Percentiles rank a stretch among this genome's conserved stretches.
phyloP scores from a whole-genome alignment of 1,140 invertebrate species.

The Semibalanus balanoides region DNA sequence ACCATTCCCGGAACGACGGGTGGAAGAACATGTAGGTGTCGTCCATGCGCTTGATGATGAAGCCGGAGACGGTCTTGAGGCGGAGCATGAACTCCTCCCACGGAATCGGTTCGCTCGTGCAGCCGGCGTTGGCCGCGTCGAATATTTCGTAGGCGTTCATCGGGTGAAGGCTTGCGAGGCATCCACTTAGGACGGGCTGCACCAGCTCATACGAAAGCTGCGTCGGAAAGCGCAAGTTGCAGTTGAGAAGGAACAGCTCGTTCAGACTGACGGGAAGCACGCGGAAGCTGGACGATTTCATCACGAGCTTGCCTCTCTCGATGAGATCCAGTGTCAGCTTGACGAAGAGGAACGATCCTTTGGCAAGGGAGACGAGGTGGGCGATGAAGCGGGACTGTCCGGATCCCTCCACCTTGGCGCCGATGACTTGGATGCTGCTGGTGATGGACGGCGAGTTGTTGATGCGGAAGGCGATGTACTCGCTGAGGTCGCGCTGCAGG shows the following conservation, averaged over 20 bases:
- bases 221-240: slow-evolving; percentile 82
- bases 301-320: slow-evolving; percentile 77
- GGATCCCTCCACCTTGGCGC: not conserved
- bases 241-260: slow-evolving; percentile 84
- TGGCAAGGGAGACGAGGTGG: slow-evolving; percentile 63
- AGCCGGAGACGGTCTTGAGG: slow-evolving; percentile 43
- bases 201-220: slow-evolving; percentile 77
- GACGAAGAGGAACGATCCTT: slow-evolving; percentile 83
- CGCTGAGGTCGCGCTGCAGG: slow-evolving; percentile 48
- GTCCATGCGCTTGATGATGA: slow-evolving; percentile 74
- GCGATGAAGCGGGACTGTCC: slow-evolving; percentile 45
- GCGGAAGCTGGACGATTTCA: slow-evolving; percentile 85
- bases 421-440: slow-evolving; percentile 20
- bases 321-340: slow-evolving; percentile 87
- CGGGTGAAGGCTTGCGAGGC: slow-evolving; percentile 77
- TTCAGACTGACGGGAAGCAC: slow-evolving; percentile 76
- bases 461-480: slow-evolving; percentile 71
- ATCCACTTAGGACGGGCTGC: slow-evolving; percentile 64
- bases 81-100: slow-evolving; percentile 69
- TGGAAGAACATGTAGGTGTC: slow-evolving; percentile 95
- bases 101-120: slow-evolving; percentile 50
- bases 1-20: slow-evolving; percentile 90
- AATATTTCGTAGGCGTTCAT: slow-evolving; percentile 80
- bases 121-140: slow-evolving; percentile 77
- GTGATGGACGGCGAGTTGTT: slow-evolving; percentile 41